These are phyloP conservation scores for Xiphophorus maculatus DNA, from an alignment of 2,113 vertebrate genomes.

Conservation along the genomic window DNA sequence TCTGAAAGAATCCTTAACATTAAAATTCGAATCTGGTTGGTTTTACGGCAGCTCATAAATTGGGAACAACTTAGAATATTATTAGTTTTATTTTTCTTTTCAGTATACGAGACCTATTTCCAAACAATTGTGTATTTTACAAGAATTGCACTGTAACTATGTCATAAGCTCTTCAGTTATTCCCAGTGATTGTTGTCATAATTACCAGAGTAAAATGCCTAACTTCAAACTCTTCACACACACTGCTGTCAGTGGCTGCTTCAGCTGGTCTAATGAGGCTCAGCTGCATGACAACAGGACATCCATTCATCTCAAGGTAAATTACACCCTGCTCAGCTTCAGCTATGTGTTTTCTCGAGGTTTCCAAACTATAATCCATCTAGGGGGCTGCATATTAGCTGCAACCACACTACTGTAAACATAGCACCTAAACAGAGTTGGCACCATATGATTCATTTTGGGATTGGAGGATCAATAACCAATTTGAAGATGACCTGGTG, in stretches of 20 bases:
- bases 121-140: background rate
- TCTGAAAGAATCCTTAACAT: slow-evolving; percentile 11
- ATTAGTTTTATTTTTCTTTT: slow-evolving; percentile 1
- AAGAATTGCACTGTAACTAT: background rate
- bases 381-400: slow-evolving; percentile 48
- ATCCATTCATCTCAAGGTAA: slow-evolving; percentile 51
- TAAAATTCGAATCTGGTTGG: slow-evolving; percentile 1
- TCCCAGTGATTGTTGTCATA: slow-evolving; percentile 19
- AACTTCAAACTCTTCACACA: slow-evolving; percentile 53
- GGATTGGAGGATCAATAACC: slow-evolving; percentile 81
- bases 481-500: slow-evolving; percentile 77
- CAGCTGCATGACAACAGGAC: slow-evolving; percentile 52
- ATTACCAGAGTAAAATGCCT: slow-evolving; percentile 10
- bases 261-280: slow-evolving; percentile 66
- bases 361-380: slow-evolving; percentile 61
- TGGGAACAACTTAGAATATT: background rate
- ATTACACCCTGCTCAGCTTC: slow-evolving; percentile 43
- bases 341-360: slow-evolving; percentile 43
- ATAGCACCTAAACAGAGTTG: slow-evolving; percentile 56
- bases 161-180: slow-evolving; percentile 9
- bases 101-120: slow-evolving; percentile 7
- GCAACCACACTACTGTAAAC: slow-evolving; percentile 61
- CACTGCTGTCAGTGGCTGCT: slow-evolving; percentile 43
- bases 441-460: slow-evolving; percentile 77
- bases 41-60: slow-evolving; percentile 5